Percentiles rank a stretch among this genome's conserved stretches.
These are phyloP conservation scores for Syrphus vitripennis DNA, from an alignment of 2,888 invertebrate genomes.

Conservation along the genomic window DNA sequence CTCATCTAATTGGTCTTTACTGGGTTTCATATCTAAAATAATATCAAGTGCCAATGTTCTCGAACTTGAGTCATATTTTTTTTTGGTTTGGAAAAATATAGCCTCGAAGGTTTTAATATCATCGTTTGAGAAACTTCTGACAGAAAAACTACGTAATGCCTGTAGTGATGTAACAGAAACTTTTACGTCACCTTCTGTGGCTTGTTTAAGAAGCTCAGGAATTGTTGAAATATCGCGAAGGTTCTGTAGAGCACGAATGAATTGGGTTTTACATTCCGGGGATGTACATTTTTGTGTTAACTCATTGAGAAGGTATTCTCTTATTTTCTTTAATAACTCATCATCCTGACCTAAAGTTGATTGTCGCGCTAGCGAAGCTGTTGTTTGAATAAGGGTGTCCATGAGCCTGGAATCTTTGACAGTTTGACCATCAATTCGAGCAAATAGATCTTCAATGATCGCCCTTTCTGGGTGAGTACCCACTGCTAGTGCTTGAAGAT, in stretches of 20 bases:
- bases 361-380: constrained; percentile 84
- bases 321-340: constrained; percentile 74
- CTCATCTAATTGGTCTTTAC: constrained; percentile 82
- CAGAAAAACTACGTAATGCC: constrained; percentile 83
- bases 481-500: constrained; percentile 88
- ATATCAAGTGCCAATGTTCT: constrained; percentile 88
- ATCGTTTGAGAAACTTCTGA: constrained; percentile 76
- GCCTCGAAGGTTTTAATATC: constrained; percentile 82
- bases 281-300: constrained; percentile 82
- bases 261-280: constrained; percentile 83
- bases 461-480: constrained; percentile 85
- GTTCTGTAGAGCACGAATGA: constrained; percentile 87
- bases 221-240: constrained; percentile 84
- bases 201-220: constrained; percentile 83
- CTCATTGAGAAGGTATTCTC: constrained; percentile 77
- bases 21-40: constrained; percentile 84
- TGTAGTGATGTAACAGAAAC: constrained; percentile 86
- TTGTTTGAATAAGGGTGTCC: constrained; percentile 86
- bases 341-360: constrained; percentile 77
- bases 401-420: constrained; percentile 84
- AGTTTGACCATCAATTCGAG: constrained; percentile 76
- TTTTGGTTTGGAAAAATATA: constrained; percentile 84
- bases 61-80: constrained; percentile 86
- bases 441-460: constrained; percentile 80
- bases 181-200: constrained; percentile 82